Base-by-base conservation (phyloP, 1,140 invertebrate species). In the Drosophila orena region DNA sequence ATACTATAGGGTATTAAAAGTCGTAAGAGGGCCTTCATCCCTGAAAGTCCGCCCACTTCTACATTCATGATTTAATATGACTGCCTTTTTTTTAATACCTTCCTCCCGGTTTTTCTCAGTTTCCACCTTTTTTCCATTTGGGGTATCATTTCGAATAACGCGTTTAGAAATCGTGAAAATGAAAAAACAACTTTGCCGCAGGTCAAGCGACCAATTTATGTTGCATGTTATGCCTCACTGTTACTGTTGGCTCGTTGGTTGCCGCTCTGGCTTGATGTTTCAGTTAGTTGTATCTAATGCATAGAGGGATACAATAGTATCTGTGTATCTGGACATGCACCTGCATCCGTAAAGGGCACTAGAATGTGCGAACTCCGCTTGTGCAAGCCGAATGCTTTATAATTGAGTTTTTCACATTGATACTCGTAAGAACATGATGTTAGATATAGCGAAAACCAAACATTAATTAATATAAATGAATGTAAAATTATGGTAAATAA, bases 91-190 rank as follows among this genome's bases (percentile, higher is more conserved):
- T 72, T 57, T 58, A 53, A 81, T 57, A 68, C 65, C 50, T 50
- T 30, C 53, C 47, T 49, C 15, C 50, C 54, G 20, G 47, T 47
- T 22, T 40, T 38, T 38, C 44, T 17, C 42, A 42, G 27, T 62
- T 64, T 55, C 44, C n/a, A 3, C 22, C 27, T 47, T 49, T 64
- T 56, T 52, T 43, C 52, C 62, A 24, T 58, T 55, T 53, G 42
- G 37, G 30, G 55, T 47, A 56, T 42, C 47, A 66, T 70, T 83
- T 56, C 22, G 50, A 43, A 43, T 54, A 59, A 44, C 73, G 56
- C 76, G 72, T 80, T 89, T 89, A 89, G 84, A 89, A 89, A 89
- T 89, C 84, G 84, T 77, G 80, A 77, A 89, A 89, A 89, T 89
- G 79, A 80, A 89, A 89, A 74, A 89, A 89, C 68, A 89, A 89